Conservation (phyloP, 1,140 invertebrate species). For the Copidosoma floridanum region DNA sequence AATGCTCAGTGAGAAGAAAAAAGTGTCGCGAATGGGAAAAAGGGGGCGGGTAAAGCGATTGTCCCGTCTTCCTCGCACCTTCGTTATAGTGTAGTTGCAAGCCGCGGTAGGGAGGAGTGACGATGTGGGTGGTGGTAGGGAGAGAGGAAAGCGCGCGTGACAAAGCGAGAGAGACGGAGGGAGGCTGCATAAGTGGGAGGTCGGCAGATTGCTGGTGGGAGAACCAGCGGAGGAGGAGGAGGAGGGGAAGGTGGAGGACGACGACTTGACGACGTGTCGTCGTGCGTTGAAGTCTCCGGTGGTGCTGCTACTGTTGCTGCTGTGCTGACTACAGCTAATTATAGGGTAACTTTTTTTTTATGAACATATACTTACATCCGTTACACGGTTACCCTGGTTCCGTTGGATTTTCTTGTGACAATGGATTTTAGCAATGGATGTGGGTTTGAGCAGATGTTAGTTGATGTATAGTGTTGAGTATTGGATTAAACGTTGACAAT, state of each 20-base stretch:
- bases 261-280: slow-evolving; percentile 39
- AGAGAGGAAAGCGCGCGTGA: not conserved
- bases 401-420: too few relatives aligned
- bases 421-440: too few relatives aligned
- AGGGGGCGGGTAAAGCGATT: slow-evolving; percentile 26
- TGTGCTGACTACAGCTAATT: too few relatives aligned
- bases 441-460: too few relatives aligned
- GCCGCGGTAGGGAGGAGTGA: slow-evolving; percentile 13
- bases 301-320: too few relatives aligned
- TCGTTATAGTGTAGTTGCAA: too few relatives aligned
- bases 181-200: slow-evolving; percentile 19
- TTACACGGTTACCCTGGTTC: too few relatives aligned
- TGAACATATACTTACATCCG: too few relatives aligned
- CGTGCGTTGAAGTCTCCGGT: slow-evolving; percentile 54
- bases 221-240: slow-evolving; percentile 14
- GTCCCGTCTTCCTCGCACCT: too few relatives aligned
- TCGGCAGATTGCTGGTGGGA: slow-evolving; percentile 25
- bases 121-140: slow-evolving; percentile 3
- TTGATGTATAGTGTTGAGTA: too few relatives aligned
- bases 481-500: too few relatives aligned
- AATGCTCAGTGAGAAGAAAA: slow-evolving; percentile 25
- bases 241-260: slow-evolving; percentile 35
- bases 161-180: not conserved
- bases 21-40: slow-evolving; percentile 30
- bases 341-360: too few relatives aligned